Evolutionary conservation across 1,140 invertebrate species (phyloP), one percentile per base, ranked within the genome.

Genomic region (Drosophila rhopaloa): DNA sequence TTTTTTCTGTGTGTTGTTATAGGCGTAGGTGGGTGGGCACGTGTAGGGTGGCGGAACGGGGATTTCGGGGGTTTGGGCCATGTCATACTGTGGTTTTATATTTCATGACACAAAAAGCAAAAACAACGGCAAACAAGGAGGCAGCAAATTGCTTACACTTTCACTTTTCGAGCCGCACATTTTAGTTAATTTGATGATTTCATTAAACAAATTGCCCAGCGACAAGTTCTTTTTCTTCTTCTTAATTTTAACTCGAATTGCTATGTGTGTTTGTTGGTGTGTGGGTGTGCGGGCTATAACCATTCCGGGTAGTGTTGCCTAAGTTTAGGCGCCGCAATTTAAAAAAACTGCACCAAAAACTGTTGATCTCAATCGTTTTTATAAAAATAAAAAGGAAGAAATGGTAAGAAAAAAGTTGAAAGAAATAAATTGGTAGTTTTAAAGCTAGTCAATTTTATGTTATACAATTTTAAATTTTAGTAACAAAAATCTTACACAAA

Each of bases 171-270:
- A 75, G 50, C 65, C 62, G 75, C 79, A 86, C 82, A 86, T 86
- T 86, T 82, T 76, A 78, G 76, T 76, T 88, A 86, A 86, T 86
- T 86, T 86, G 75, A 86, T 86, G 83, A 88, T 86, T 86, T 86
- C 79, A 86, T 86, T 86, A 79, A 82, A 82, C 76, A 82, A 88
- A 86, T 88, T 79, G 82, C 72, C 55, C 38, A 32, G 43, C 48
- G 38, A 59, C 73, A 50, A 71, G 37, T 50, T 58, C 44, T 27
- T 41, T 54, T 60, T 56, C 62, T 43, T 44, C 74, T 56, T 47
- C 62, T 53, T 68, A 54, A 68, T 67, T 77, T 77, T 77, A 66
- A 46, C 77, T 60, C 43, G 35, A 46, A 35, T 47, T 11, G 59
- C 37, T 65, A 35, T 37, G 43, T 62, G 51, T 59, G 41, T 48